Evolutionary conservation across 2,888 invertebrate genomes (phyloP), one percentile per base, ranked within the genome.

Genomic region (Coelinius sp.): DNA sequence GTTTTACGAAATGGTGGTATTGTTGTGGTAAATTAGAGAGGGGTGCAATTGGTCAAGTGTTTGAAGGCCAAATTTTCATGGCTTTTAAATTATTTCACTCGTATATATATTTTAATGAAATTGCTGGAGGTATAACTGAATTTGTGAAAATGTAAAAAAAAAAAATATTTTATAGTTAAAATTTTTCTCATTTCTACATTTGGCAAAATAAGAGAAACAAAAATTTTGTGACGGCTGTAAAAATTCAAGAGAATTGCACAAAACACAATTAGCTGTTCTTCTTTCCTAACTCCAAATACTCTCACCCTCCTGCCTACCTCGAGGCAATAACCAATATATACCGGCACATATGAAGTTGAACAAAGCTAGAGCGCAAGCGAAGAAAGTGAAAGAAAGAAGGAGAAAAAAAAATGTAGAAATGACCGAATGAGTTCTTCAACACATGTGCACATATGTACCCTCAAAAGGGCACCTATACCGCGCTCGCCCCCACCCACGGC

Each of bases 321-420:
- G 59, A 59, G 59, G 59, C 59, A 59, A 59, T 59, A 59, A 35
- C 59, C 59, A 35, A 59, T 59, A 59, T 59, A 59, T 59, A 59
- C 59, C 17, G 8, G 8, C 59, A 59, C 59, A 59, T 59, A 35
- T 59, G 59, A 17, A 59, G 27, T 4, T 20, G 46, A 49, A 49
- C 46, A 49, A 71, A 72, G 74, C 75, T 69, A 70, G 73, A 70
- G 66, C 27, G 64, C 66, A 49, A 64, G 63, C 68, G 44, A 24
- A 49, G 52, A 14, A 49, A 52, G 59, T 64, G 46, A 20, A 20
- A 24, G 70, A 38, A 38, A 24, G 5, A 12, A 12, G 12, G 35
- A 35, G 31, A 46, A 14, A 41, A 44, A 44, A 65, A 59, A 66
- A 25, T 52, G 31, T 68, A 59, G 59, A 62, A 65, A 68, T 41